Evolutionary conservation across 2,797 vertebrate genomes (phyloP).

Genomic region (Xenopus petersii): DNA sequence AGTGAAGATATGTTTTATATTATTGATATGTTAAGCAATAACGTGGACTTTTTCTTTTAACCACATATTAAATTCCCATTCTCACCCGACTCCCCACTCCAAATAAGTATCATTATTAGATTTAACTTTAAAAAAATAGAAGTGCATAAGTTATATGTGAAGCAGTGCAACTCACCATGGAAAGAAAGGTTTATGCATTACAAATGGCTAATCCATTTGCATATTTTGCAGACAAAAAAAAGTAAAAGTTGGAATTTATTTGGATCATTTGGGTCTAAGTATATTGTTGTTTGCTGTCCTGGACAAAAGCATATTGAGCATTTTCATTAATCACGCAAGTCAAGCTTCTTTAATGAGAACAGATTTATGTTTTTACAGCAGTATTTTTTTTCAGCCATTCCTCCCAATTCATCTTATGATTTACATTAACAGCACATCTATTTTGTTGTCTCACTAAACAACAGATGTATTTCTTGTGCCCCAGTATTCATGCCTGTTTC

Average conservation of each 20-base stretch:
- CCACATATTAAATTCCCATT: slow-evolving; percentile 9
- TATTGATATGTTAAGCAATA: slow-evolving; percentile 55
- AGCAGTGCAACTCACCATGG: neutral
- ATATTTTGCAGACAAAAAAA: slow-evolving; percentile 32
- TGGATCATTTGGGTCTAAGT: slow-evolving; percentile 12
- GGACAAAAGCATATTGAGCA: slow-evolving; percentile 31
- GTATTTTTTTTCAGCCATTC: neutral
- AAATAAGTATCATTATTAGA: slow-evolving; percentile 1
- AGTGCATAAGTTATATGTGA: neutral
- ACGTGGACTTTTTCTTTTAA: slow-evolving; percentile 29
- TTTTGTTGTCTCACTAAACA: too few relatives aligned
- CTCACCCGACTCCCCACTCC: neutral
- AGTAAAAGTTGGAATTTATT: slow-evolving; percentile 20
- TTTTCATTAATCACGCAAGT: slow-evolving; percentile 18
- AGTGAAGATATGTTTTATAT: slow-evolving; percentile 62
- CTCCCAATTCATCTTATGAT: too few relatives aligned
- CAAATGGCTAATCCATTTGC: slow-evolving; percentile 19
- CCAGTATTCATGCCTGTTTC: too few relatives aligned
- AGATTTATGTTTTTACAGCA: neutral
- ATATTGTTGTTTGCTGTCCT: slow-evolving; percentile 8
- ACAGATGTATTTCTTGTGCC: neutral
- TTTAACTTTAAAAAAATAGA: neutral
- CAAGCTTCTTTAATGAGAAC: slow-evolving; percentile 1
- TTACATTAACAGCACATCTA: too few relatives aligned
- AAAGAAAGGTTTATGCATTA: neutral